These are phyloP conservation scores for Cacatua alba DNA, from an alignment of 2,113 vertebrate species.

Conservation along the genomic window DNA sequence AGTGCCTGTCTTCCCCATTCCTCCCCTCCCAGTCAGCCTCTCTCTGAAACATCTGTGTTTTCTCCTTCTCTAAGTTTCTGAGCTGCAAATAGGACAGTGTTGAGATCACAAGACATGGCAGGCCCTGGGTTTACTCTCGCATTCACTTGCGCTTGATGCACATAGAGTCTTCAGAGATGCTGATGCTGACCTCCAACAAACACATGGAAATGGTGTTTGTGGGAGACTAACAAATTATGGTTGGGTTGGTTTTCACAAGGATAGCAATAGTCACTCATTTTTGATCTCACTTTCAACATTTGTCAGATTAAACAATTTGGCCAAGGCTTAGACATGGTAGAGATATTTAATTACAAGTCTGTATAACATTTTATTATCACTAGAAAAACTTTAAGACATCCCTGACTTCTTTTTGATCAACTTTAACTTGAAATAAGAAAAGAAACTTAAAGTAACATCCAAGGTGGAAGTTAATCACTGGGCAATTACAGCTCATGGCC, in stretches of 20 bases:
- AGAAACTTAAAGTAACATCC: background rate
- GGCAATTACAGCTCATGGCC: background rate
- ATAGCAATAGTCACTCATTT: background rate
- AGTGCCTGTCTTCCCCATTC: background rate
- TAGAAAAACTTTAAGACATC: background rate
- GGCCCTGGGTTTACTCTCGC: background rate
- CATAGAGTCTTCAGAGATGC: background rate
- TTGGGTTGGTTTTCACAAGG: background rate
- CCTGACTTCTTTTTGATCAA: background rate
- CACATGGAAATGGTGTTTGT: background rate
- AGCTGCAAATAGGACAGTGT: background rate
- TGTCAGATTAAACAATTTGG: background rate
- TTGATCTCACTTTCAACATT: background rate
- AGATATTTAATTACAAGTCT: background rate
- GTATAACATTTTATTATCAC: background rate
- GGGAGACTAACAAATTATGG: background rate
- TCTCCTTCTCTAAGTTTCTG: background rate
- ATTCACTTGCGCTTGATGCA: background rate
- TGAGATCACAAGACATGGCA: background rate
- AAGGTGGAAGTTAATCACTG: background rate
- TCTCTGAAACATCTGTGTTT: background rate
- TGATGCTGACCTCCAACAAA: background rate
- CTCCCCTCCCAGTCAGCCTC: background rate
- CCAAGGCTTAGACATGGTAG: background rate
- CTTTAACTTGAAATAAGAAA: background rate